These are phyloP conservation scores for Sitobion miscanthi DNA, from an alignment of 1,140 invertebrate species.

Conservation along the genomic window DNA sequence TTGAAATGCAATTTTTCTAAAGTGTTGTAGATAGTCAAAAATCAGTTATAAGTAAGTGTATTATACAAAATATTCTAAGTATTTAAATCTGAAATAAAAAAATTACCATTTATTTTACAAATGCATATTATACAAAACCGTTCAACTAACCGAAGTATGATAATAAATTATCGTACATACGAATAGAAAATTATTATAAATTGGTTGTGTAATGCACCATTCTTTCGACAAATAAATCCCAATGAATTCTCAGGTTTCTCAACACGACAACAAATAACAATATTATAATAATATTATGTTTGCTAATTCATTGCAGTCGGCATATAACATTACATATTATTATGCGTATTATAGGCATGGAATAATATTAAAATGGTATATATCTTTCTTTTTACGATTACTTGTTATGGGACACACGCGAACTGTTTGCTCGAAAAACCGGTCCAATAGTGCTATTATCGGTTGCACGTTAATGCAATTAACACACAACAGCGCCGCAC, in stretches of 20 bases:
- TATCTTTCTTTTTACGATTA: neutral
- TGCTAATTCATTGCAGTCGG: neutral
- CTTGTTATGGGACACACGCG: conserved; percentile 27
- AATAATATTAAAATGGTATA: neutral
- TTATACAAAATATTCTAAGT: no score
- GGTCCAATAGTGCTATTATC: conserved; percentile 57
- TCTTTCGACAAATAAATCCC: neutral
- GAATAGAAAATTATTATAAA: neutral
- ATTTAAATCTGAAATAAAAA: no score
- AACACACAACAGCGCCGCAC: neutral
- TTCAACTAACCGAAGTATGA: neutral
- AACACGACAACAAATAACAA: neutral
- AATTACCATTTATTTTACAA: no score
- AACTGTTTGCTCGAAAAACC: conserved; percentile 57
- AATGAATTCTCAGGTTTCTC: neutral
- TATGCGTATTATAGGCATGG: neutral
- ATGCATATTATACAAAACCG: no score
- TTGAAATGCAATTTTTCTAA: no score
- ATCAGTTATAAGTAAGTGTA: no score
- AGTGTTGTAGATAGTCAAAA: no score
- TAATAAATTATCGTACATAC: neutral
- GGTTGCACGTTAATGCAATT: conserved; percentile 3
- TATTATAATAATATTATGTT: neutral
- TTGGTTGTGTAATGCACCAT: neutral
- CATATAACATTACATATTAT: neutral